Base-by-base conservation (phyloP, 2,113 vertebrate species). In the Eudyptes chrysolophus region DNA sequence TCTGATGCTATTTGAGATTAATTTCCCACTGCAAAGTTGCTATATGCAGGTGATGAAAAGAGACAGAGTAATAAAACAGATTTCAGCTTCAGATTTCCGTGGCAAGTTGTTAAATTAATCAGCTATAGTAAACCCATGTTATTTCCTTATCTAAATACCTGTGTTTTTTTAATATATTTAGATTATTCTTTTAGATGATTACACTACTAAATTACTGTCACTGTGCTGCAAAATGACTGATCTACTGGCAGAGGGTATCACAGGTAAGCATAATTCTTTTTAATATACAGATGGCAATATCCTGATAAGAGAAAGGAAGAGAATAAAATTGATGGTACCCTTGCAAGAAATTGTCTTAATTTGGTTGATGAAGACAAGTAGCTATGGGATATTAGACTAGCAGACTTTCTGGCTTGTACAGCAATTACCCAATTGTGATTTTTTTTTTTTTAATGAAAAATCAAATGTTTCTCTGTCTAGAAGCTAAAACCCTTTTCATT, bases 201-300 rank as follows among this genome's bases (percentile, higher is more conserved):
- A 99, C 87, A 99, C 99, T 91, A 99, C 99, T 76, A 99, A 98
- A 74, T 98, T 99, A 44, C 97, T 99, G 74, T 99, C 99, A 17
- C 98, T 99, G 15, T 99, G 99, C 97, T 99, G 99, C 98, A 99
- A 98, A 98, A 99, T 99, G 99, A 98, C 98, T 13, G 99, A 99
- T 89, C 98, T 99, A 30, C 98, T 99, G 97, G 95, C 98, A 55
- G 99, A 99, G 78, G 98, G 99, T 88, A 98, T 99, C 90, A 98
- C 98, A 89, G 98, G 98, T 98, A 95, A 98, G 97, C 90, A 12
- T 55, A 27, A 58, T 48, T 85, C 25, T 60, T 84, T 78, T 55
- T 57, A 10, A 77, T 92, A 8, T 32, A 26, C 20, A 60, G 4
- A 27, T 83, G 11, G 38, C 44, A 78, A 13, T 87, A 71, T 76